These are phyloP conservation scores for Agelaius tricolor DNA, from an alignment of 2,113 vertebrate species.

Conservation along the genomic window DNA sequence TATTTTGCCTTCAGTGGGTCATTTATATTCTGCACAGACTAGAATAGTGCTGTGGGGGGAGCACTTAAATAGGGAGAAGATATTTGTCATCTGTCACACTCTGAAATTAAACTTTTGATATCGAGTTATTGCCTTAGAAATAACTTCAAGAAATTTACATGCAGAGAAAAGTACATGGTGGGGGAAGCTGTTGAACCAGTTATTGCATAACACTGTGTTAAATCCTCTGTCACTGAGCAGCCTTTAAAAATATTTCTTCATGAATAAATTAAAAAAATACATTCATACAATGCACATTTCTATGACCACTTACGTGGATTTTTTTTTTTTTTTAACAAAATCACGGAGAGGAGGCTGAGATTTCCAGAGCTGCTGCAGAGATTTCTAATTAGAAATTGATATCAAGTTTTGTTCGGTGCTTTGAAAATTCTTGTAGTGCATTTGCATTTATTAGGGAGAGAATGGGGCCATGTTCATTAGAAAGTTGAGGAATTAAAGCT, in stretches of 20 bases:
- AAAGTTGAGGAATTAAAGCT: background rate
- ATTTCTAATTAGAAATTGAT: background rate
- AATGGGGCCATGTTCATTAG: background rate
- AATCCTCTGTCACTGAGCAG: background rate
- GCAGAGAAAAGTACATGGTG: conserved; percentile 18
- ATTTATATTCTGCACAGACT: conserved; percentile 40
- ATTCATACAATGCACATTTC: background rate
- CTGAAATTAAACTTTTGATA: conserved; percentile 60
- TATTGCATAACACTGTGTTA: conserved; percentile 24
- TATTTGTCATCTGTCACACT: conserved; percentile 59
- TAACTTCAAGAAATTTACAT: conserved; percentile 45
- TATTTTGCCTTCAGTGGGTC: background rate
- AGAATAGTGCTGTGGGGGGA: conserved; percentile 57
- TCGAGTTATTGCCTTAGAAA: conserved; percentile 44
- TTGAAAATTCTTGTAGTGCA: background rate
- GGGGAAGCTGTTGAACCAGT: conserved; percentile 49
- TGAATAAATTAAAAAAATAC: background rate
- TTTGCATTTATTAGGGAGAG: background rate
- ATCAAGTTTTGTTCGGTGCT: background rate
- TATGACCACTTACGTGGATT: background rate
- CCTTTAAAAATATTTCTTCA: conserved; percentile 29
- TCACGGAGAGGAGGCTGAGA: background rate
- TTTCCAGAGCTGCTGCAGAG: background rate
- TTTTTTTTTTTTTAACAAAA: background rate
- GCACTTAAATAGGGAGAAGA: conserved; percentile 52